Conservation (phyloP, 2,113 vertebrate species). For the Zootoca vivipara region DNA sequence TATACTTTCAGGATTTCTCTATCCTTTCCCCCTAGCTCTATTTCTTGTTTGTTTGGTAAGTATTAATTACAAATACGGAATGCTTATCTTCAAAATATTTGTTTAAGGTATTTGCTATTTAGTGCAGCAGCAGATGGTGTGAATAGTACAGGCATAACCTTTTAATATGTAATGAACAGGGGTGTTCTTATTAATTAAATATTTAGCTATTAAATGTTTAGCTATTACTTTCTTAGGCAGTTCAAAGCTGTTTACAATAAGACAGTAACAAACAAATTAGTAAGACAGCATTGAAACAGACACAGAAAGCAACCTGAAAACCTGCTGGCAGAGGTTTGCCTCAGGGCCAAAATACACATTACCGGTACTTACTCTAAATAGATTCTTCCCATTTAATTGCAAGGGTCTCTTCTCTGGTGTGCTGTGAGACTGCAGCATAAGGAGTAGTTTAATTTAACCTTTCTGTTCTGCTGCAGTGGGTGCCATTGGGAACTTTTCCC, state of each 20-base stretch:
- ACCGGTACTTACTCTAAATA: too few species aligned
- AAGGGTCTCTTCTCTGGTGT: too few species aligned
- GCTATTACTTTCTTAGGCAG: neutral
- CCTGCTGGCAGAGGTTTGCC: neutral
- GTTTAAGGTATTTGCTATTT: neutral
- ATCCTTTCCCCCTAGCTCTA: conserved; percentile 94
- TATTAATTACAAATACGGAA: conserved; percentile 49
- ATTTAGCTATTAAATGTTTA: neutral
- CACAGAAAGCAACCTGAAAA: neutral
- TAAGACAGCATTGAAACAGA: neutral
- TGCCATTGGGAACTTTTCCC: too few species aligned
- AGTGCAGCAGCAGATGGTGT: neutral
- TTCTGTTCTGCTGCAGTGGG: too few species aligned
- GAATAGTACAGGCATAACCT: neutral
- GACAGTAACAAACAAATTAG: neutral
- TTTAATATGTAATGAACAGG: neutral
- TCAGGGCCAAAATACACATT: neutral
- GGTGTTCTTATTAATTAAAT: neutral
- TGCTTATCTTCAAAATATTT: neutral
- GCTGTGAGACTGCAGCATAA: too few species aligned
- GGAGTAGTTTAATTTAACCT: too few species aligned
- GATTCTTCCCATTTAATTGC: too few species aligned
- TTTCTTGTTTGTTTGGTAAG: conserved; percentile 98
- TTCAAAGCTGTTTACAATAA: neutral
- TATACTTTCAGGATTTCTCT: conserved; percentile 98